Conservation (phyloP, 2,888 invertebrate genomes). For the Xanthia icteritia region DNA sequence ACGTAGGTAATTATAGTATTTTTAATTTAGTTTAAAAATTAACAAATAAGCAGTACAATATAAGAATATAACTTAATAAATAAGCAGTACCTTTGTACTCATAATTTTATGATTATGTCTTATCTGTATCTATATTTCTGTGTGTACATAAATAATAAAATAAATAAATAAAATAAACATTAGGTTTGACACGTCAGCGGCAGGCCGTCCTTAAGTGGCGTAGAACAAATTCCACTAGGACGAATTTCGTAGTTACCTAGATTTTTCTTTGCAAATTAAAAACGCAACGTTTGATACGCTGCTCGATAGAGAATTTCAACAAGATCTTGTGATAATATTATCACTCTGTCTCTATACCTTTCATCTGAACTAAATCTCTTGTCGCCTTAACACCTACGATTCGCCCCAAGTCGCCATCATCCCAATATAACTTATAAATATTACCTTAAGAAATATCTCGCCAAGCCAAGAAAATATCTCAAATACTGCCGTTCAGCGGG, state of each 20-base stretch:
- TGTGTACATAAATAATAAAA: no score
- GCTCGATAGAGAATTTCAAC: not conserved
- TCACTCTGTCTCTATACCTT: not conserved
- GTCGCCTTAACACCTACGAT: slow-evolving; percentile 10
- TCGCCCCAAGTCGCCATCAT: slow-evolving; percentile 19
- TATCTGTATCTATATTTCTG: no score
- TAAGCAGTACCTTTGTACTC: no score
- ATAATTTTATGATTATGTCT: no score
- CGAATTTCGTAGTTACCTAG: not conserved
- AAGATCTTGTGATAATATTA: not conserved
- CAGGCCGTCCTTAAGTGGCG: no score
- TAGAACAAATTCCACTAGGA: not conserved
- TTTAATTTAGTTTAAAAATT: not conserved
- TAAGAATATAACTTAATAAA: no score
- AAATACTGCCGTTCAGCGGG: slow-evolving; percentile 44
- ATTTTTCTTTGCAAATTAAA: not conserved
- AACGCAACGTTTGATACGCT: not conserved
- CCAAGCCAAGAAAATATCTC: slow-evolving; percentile 58
- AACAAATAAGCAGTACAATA: no score
- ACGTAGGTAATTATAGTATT: no score
- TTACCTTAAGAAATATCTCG: slow-evolving; percentile 52
- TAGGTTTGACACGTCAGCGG: not conserved
- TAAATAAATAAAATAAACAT: no score
- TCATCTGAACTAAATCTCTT: slow-evolving; percentile 18
- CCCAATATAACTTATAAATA: slow-evolving; percentile 41